phyloP scores from a whole-genome alignment of 2,113 vertebrate species.

The Xiphorhynchus elegans region DNA sequence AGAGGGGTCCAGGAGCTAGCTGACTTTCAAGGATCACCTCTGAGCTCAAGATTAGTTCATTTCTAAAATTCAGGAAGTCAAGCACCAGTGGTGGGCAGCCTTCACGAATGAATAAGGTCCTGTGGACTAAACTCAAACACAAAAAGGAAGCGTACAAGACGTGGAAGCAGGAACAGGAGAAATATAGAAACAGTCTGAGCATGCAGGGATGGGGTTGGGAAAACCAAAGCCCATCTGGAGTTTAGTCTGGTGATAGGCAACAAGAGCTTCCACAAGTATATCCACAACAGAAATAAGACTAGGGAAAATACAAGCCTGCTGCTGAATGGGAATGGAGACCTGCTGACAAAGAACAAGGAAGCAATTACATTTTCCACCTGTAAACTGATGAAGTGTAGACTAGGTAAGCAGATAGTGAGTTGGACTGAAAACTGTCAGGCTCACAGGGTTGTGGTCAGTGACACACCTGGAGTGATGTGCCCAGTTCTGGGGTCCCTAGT shows the following conservation, averaged over 20 bases:
- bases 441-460: not conserved
- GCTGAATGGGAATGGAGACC: not conserved
- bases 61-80: not conserved
- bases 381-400: not conserved
- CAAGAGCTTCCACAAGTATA: not conserved
- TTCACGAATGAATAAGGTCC: not conserved
- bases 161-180: not conserved
- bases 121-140: not conserved
- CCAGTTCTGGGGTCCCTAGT: not conserved
- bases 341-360: not conserved
- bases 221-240: not conserved
- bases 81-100: not conserved
- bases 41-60: not conserved
- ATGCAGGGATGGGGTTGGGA: accelerated
- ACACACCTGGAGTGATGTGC: not conserved
- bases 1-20: not conserved
- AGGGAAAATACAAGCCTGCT: not conserved
- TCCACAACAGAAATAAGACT: not conserved
- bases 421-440: not conserved
- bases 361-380: not conserved
- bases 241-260: not conserved
- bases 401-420: not conserved
- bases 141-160: not conserved
- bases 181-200: not conserved
- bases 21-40: not conserved